Evolutionary conservation across 2,113 vertebrate genomes (phyloP), one percentile per base, ranked within the genome.

Genomic region (Chloebia gouldiae): DNA sequence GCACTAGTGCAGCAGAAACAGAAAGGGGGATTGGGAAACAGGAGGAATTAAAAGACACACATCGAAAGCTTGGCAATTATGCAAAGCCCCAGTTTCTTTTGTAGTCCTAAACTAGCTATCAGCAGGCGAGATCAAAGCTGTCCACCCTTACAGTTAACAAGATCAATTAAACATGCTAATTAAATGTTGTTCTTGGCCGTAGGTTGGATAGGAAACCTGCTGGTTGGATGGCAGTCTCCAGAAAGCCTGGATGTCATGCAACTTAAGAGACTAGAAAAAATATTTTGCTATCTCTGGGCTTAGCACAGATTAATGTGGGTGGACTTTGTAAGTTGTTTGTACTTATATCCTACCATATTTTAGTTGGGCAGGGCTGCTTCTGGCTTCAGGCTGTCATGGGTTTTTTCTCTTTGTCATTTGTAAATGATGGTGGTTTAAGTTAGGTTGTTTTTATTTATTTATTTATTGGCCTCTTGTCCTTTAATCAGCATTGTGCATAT

Each of bases 121-220:
- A 92, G 91, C 93, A 86, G 84, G 83, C 22, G 4, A 92, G 90
- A 96, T 94, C 90, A 96, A 95, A 98, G 86, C 83, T 88, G 90
- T 83, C 66, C 87, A 79, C 66, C 77, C 84, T 95, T 87, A 85
- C 59, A 95, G 78, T 76, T 95, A 94, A 97, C 94, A 78, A 94
- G 92, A 96, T 91, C 81, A 95, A 88, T 95, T 93, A 90, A 96
- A 92, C 65, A 47, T 90, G 86, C 45, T 96, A 97, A 95, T 96
- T 89, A 96, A 68, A 95, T 81, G 69, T 94, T 95, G 92, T 95
- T 92, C 78, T 80, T 40, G 28, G 88, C 69, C 86, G 63, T 94
- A 96, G 81, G 92, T 63, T 75, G 56, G 85, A 71, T 93, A 92
- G 86, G 88, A 84, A 85, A 57, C 47, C 44, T 95, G 71, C 60